These are phyloP conservation scores for Dicaeum eximium DNA, from an alignment of 2,113 vertebrate genomes.

Conservation along the genomic window DNA sequence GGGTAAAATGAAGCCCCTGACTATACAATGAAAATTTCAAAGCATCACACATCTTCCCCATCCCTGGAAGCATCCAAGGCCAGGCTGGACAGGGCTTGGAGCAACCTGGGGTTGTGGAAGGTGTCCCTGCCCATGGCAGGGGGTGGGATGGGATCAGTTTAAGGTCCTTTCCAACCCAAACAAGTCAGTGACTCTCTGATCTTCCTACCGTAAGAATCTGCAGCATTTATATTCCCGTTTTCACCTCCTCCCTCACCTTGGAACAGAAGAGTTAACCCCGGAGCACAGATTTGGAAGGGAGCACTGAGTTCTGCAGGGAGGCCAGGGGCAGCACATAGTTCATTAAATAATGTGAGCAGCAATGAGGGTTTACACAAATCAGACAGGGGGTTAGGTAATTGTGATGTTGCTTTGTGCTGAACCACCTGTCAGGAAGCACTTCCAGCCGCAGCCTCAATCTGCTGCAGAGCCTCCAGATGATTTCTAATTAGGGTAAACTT, in stretches of 20 bases:
- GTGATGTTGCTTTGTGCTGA: constrained; percentile 69
- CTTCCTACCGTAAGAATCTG: fast-evolving
- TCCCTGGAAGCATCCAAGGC: not conserved
- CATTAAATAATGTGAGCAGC: constrained; percentile 73
- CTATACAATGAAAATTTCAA: not conserved
- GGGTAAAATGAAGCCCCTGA: not conserved
- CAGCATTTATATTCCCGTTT: not conserved
- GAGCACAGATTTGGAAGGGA: not conserved
- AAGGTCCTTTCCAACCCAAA: not conserved
- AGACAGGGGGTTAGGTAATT: constrained; percentile 73
- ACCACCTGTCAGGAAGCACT: constrained; percentile 73
- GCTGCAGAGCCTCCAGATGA: constrained; percentile 65
- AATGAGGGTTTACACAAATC: constrained; percentile 74
- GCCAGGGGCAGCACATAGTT: constrained; percentile 58
- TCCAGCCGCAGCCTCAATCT: constrained; percentile 72
- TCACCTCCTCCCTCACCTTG: not conserved
- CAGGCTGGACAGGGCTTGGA: fast-evolving
- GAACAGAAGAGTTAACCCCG: not conserved
- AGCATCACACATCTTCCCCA: not conserved
- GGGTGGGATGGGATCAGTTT: no score
- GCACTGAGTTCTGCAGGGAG: constrained; percentile 32
- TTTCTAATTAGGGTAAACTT: constrained; percentile 73
- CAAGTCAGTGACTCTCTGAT: not conserved
- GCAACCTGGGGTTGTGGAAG: fast-evolving
- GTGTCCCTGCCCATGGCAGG: not conserved